Evolutionary conservation across 2,888 invertebrate species (phyloP).

Genomic region (Nephrotoma guestfalica): DNA sequence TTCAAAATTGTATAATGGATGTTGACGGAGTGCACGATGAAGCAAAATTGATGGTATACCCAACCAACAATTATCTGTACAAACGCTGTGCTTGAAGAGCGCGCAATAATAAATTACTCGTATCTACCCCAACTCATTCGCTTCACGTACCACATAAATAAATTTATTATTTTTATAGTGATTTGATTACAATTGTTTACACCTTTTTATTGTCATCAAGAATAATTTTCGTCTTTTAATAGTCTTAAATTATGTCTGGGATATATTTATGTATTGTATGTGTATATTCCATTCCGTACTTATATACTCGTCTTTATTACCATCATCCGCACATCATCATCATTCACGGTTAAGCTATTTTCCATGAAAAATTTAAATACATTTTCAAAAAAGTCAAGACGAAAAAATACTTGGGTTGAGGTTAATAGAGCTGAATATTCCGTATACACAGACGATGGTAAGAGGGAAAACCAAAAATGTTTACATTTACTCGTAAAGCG

Average conservation of each 20-base stretch:
- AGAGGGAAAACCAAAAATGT: background rate
- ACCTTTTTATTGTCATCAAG: background rate
- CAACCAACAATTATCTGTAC: background rate
- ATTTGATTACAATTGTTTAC: background rate
- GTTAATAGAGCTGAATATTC: background rate
- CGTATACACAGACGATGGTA: background rate
- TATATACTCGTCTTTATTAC: background rate
- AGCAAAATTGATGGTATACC: background rate
- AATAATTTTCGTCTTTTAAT: background rate
- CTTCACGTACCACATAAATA: background rate
- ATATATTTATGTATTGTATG: background rate
- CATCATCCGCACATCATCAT: background rate
- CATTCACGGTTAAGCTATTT: background rate
- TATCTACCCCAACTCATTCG: background rate
- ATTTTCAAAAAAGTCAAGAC: background rate
- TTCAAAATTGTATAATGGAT: background rate
- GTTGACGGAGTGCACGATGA: background rate
- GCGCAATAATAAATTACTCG: background rate
- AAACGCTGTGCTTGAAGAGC: background rate
- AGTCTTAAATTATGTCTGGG: background rate
- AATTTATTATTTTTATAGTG: background rate
- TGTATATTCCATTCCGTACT: background rate
- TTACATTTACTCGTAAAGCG: background rate
- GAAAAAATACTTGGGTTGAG: background rate
- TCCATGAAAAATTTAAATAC: background rate